phyloP scores from a whole-genome alignment of 2,113 vertebrate species.

The Cyanoliseus patagonus region DNA sequence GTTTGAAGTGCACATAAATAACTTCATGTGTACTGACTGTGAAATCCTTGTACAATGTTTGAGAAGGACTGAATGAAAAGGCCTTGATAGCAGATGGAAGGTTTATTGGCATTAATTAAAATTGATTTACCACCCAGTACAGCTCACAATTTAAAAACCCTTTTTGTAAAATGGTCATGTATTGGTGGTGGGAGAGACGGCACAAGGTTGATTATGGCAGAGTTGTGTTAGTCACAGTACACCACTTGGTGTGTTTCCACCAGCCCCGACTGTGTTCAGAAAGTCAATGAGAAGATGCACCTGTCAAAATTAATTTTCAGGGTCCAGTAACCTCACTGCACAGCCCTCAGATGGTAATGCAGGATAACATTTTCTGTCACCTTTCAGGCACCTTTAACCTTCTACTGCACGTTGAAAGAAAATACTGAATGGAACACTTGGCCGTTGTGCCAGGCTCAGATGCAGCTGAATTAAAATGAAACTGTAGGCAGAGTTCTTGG shows the following conservation, averaged over 20 bases:
- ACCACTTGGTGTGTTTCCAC: constrained; percentile 59
- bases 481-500: neutral
- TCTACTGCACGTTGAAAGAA: neutral
- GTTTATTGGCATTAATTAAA: constrained; percentile 76
- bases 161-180: constrained; percentile 50
- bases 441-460: neutral
- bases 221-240: constrained; percentile 73
- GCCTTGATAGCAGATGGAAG: constrained; percentile 66
- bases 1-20: neutral
- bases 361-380: neutral
- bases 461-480: neutral
- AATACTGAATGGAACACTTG: neutral
- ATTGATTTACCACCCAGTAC: constrained; percentile 62
- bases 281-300: constrained; percentile 74
- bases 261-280: constrained; percentile 31
- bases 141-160: constrained; percentile 34
- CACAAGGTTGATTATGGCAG: constrained; percentile 56
- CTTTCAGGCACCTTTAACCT: constrained; percentile 26
- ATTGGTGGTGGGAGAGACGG: constrained; percentile 67
- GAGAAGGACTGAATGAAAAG: constrained; percentile 16
- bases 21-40: neutral
- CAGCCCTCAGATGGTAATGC: constrained; percentile 19
- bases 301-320: constrained; percentile 78
- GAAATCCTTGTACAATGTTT: neutral
- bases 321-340: constrained; percentile 49